Percentiles rank a stretch among this genome's conserved stretches.
Evolutionary conservation across 1,140 invertebrate species (phyloP).

Genomic region (Scaptodrosophila lebanonensis): DNA sequence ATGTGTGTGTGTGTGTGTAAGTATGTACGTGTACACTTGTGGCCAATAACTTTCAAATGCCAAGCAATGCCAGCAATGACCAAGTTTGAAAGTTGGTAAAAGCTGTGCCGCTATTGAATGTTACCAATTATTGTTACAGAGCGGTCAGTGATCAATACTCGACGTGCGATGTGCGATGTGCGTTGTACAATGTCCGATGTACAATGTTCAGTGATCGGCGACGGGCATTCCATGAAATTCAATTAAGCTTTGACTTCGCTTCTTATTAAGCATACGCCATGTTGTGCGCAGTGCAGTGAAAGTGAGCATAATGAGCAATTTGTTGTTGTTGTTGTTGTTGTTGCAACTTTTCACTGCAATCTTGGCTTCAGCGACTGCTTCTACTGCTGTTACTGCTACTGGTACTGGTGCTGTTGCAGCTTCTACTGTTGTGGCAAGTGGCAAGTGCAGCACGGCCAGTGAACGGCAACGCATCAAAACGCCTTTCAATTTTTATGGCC

Average conservation of each 20-base stretch:
- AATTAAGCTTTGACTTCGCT: constrained; percentile 72
- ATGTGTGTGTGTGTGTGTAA: constrained; percentile 10
- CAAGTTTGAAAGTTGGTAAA: constrained; percentile 64
- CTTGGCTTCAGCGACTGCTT: constrained; percentile 30
- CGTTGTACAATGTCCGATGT: too few relatives aligned
- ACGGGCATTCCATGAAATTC: constrained; percentile 32
- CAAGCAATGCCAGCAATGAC: constrained; percentile 34
- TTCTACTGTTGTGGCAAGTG: constrained; percentile 22
- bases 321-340: constrained; percentile 5
- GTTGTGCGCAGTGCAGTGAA: constrained; percentile 44
- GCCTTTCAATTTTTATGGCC: constrained; percentile 21
- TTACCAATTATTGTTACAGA: constrained; percentile 55
- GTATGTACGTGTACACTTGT: constrained; percentile 28
- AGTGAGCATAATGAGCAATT: too few relatives aligned
- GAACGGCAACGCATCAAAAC: constrained; percentile 44
- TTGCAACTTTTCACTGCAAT: constrained; percentile 21
- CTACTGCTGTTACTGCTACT: constrained; percentile 19
- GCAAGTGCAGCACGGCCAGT: constrained; percentile 56
- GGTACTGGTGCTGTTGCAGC: constrained; percentile 26
- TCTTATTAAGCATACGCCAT: constrained; percentile 51
- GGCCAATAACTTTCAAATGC: constrained; percentile 67
- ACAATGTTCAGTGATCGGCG: too few relatives aligned
- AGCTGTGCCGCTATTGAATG: constrained; percentile 45
- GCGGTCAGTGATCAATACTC: too few relatives aligned
- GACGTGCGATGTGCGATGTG: too few relatives aligned